phyloP scores from a whole-genome alignment of 2,888 invertebrate genomes.

The Carterocephalus palaemon region DNA sequence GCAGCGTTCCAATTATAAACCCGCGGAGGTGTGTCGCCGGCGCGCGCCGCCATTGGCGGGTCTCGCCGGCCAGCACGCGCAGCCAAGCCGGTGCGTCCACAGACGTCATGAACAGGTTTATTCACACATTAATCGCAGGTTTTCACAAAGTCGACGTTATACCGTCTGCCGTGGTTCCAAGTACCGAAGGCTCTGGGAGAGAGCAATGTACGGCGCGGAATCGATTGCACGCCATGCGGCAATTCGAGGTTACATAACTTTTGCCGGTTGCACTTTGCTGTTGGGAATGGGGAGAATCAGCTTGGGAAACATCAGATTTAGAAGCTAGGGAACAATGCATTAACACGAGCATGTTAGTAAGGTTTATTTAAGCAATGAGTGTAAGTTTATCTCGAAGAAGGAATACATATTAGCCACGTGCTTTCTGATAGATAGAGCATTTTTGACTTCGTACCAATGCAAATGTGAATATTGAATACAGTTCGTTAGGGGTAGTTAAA shows the following conservation, averaged over 20 bases:
- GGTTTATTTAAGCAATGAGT: too few species aligned
- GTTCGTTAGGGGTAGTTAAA: too few species aligned
- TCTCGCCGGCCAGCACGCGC: slow-evolving; percentile 38
- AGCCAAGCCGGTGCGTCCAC: slow-evolving; percentile 27
- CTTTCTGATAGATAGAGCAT: too few species aligned
- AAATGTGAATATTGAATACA: too few species aligned
- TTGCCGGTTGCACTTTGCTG: slow-evolving; percentile 6
- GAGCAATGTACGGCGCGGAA: slow-evolving; percentile 2
- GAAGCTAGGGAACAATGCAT: too few species aligned
- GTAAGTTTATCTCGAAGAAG: too few species aligned
- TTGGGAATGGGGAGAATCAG: slow-evolving; percentile 3
- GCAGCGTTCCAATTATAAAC: slow-evolving; percentile 72
- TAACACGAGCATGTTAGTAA: too few species aligned
- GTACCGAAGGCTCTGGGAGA: background rate
- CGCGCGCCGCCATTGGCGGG: slow-evolving; percentile 51
- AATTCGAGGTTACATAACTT: slow-evolving; percentile 17
- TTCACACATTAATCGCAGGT: slow-evolving; percentile 10
- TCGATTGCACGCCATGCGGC: slow-evolving; percentile 4
- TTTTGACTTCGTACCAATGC: too few species aligned
- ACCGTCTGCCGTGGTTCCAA: background rate
- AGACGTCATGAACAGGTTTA: slow-evolving; percentile 27
- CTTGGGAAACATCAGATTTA: background rate
- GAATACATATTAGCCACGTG: too few species aligned
- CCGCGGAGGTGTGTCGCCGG: slow-evolving; percentile 69
- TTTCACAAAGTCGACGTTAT: slow-evolving; percentile 12